Conservation (phyloP, 2,113 vertebrate genomes). For the Piaya cayana region DNA sequence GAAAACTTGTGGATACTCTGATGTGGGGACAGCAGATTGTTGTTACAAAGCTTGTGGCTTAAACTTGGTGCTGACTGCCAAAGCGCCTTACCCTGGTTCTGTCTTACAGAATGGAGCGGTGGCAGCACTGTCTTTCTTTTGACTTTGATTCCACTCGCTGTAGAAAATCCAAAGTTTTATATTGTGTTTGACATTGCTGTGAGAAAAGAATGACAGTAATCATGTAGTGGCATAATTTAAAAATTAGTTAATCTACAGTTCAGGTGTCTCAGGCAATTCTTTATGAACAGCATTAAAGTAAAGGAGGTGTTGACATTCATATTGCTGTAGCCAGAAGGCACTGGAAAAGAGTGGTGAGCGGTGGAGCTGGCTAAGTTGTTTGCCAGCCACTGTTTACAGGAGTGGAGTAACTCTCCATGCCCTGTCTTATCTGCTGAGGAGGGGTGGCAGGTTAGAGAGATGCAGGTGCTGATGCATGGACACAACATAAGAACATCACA, state of each 20-base stretch:
- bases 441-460: background rate
- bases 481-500: background rate
- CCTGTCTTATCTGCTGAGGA: background rate
- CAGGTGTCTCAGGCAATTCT: background rate
- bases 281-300: background rate
- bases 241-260: background rate
- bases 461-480: background rate
- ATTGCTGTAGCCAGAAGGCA: background rate
- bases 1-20: background rate
- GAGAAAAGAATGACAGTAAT: background rate
- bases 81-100: slow-evolving; percentile 44
- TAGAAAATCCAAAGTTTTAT: slow-evolving; percentile 41
- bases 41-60: background rate
- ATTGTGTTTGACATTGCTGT: background rate
- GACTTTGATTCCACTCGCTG: background rate
- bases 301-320: background rate
- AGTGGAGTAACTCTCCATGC: background rate
- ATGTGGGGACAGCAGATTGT: background rate
- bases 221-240: background rate
- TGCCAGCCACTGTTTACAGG: background rate
- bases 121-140: background rate
- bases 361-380: background rate
- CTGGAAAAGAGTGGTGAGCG: background rate
- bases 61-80: slow-evolving; percentile 64
- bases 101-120: background rate